Evolutionary conservation across 2,888 invertebrate genomes (phyloP), one percentile per base, ranked within the genome.

Genomic region (Subacronicta megacephala): DNA sequence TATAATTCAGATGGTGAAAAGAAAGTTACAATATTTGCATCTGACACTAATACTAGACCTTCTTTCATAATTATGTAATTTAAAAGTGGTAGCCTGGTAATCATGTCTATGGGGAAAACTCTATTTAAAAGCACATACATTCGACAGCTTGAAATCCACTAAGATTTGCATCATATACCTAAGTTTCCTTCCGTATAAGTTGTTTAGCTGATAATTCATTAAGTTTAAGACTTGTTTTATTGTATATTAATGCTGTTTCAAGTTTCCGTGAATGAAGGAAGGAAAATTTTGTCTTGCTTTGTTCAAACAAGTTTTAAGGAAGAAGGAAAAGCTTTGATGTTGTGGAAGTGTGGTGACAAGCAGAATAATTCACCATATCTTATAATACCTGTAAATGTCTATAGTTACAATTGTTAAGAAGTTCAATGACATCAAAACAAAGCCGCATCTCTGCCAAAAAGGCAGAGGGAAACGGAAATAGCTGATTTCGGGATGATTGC

Each of bases 31-130:
- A n/a, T n/a, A n/a, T n/a, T n/a, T n/a, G n/a, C n/a, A n/a, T n/a
- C n/a, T n/a, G n/a, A n/a, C n/a, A n/a, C n/a, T n/a, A 36, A n/a
- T 10, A 10, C 7, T 17, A 13, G 15, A 44, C 54, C 61, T 66
- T 66, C 55, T 64, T 3, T 37, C 0, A 5, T 46, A 6, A 7
- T 6, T 16, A 33, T 10, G n/a, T n/a, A n/a, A n/a, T n/a, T n/a
- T n/a, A n/a, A 29, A 36, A 44, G 33, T 56, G 57, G n/a, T n/a
- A n/a, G n/a, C n/a, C n/a, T 44, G 54, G 44, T 59, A 53, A 57
- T 58, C 56, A 58, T 43, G 43, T 12, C 58, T 10, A 29, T 15
- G 35, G 65, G 62, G 65, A 69, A 56, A 60, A 56, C 56, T 55
- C 12, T 3, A 41, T 42, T 35, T 26, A 26, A 10, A 33, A 46